These are phyloP conservation scores for Oxytorus armatus DNA, from an alignment of 2,888 invertebrate genomes.

Conservation along the genomic window DNA sequence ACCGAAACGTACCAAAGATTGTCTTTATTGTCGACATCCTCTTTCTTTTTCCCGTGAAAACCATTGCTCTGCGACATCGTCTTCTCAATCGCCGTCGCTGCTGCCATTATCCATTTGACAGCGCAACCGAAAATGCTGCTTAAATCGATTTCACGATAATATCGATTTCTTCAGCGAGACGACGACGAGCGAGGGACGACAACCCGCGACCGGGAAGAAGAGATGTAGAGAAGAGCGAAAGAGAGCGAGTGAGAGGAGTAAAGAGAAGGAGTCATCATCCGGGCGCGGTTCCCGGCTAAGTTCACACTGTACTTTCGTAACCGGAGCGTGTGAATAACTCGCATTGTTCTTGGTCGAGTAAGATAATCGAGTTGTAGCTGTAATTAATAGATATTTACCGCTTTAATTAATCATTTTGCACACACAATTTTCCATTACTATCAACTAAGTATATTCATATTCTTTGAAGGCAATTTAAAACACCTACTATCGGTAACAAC, in stretches of 20 bases:
- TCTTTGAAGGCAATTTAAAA: too few relatives aligned
- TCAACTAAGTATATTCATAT: too few relatives aligned
- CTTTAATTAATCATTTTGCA: too few relatives aligned
- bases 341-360: too few relatives aligned
- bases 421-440: too few relatives aligned
- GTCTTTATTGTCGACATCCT: conserved; percentile 87
- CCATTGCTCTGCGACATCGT: conserved; percentile 80
- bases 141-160: conserved; percentile 70
- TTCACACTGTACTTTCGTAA: conserved; percentile 18
- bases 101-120: conserved; percentile 81
- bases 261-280: too few relatives aligned
- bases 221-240: background rate
- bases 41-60: conserved; percentile 86
- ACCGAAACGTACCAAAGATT: conserved; percentile 87
- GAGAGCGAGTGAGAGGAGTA: background rate
- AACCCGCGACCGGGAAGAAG: conserved; percentile 12
- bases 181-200: conserved; percentile 21
- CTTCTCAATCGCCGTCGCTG: conserved; percentile 78
- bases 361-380: too few relatives aligned
- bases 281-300: conserved; percentile 58
- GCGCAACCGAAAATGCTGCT: conserved; percentile 57
- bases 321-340: too few relatives aligned
- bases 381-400: too few relatives aligned
- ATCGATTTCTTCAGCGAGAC: conserved; percentile 72
- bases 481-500: too few relatives aligned